phyloP scores from a whole-genome alignment of 2,888 invertebrate genomes.

The Andrena bicolor region DNA sequence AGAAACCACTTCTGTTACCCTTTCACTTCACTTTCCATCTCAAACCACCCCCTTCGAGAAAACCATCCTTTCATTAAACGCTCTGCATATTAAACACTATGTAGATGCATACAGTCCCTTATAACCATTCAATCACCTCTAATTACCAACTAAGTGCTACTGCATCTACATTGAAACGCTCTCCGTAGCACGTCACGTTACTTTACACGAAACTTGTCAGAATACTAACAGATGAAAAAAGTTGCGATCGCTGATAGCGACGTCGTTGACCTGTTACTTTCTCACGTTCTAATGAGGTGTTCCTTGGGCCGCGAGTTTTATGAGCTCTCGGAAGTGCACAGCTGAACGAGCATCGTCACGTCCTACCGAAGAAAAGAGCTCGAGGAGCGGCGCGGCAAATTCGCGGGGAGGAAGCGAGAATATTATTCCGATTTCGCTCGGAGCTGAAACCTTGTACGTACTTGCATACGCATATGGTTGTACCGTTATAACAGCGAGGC shows the following conservation, averaged over 20 bases:
- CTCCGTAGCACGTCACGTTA: neutral
- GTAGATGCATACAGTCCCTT: too few relatives aligned
- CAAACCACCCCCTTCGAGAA: too few relatives aligned
- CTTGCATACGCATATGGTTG: slow-evolving; percentile 57
- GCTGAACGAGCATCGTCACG: slow-evolving; percentile 56
- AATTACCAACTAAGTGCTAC: too few relatives aligned
- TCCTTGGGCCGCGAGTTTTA: slow-evolving; percentile 64
- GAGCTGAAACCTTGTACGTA: slow-evolving; percentile 57
- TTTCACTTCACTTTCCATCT: too few relatives aligned
- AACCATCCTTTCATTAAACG: too few relatives aligned
- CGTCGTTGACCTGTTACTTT: slow-evolving; percentile 67
- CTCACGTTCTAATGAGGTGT: slow-evolving; percentile 74
- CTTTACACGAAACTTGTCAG: neutral
- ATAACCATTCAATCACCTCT: too few relatives aligned
- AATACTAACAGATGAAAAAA: neutral
- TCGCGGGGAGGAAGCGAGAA: slow-evolving; percentile 33
- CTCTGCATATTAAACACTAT: too few relatives aligned
- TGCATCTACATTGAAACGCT: neutral
- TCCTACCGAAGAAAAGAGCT: slow-evolving; percentile 42
- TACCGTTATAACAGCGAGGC: slow-evolving; percentile 70
- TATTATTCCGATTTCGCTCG: slow-evolving; percentile 67
- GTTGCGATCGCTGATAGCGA: slow-evolving; percentile 1
- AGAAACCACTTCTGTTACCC: too few relatives aligned
- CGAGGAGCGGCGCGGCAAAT: slow-evolving; percentile 29
- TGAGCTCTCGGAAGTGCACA: slow-evolving; percentile 67